phyloP scores from a whole-genome alignment of 2,113 vertebrate genomes.

The Empidonax alnorum region DNA sequence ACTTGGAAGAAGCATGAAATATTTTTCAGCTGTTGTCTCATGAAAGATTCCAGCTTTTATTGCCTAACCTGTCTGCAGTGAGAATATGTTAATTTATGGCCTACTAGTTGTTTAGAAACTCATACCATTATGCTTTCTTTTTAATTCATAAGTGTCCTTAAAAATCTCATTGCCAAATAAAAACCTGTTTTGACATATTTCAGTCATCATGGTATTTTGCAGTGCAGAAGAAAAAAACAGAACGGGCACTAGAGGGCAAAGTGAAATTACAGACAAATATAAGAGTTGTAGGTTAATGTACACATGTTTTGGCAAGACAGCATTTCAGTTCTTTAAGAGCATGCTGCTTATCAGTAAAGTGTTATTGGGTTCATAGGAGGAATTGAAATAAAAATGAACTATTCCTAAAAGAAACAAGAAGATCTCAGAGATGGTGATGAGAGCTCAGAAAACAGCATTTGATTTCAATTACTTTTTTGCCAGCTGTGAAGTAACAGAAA shows the following conservation, averaged over 20 bases:
- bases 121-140: background rate
- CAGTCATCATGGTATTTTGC: background rate
- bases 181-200: background rate
- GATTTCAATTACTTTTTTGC: background rate
- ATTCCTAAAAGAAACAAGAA: background rate
- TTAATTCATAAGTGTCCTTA: background rate
- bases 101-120: background rate
- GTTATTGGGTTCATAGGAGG: background rate
- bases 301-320: background rate
- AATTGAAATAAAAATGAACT: background rate
- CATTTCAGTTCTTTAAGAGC: background rate
- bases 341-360: background rate
- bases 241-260: slow-evolving; percentile 62
- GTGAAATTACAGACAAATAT: background rate
- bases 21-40: background rate
- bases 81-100: background rate
- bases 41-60: background rate
- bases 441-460: background rate
- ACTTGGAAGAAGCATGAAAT: background rate
- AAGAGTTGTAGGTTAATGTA: background rate
- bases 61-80: background rate
- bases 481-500: background rate
- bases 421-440: background rate
- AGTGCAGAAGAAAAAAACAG: background rate
- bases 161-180: background rate